These are phyloP conservation scores for Charadrius vociferus DNA, from an alignment of 2,113 vertebrate species.

Conservation along the genomic window DNA sequence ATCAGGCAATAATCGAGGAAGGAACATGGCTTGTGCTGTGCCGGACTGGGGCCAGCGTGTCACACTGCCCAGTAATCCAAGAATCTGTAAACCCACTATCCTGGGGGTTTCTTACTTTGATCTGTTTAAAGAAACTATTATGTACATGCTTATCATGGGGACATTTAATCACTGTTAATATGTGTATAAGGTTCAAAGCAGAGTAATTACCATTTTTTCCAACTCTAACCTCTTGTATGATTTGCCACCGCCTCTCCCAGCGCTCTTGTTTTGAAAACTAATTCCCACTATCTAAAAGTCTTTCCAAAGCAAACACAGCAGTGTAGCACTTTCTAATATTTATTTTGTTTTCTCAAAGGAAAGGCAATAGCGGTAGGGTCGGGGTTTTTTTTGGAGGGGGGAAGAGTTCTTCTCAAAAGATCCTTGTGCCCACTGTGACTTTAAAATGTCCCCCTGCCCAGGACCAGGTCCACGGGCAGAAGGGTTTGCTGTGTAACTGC, in stretches of 20 bases:
- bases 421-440: neutral
- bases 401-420: neutral
- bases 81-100: neutral
- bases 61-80: neutral
- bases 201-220: constrained; percentile 56
- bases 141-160: constrained; percentile 1
- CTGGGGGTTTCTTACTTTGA: constrained; percentile 9
- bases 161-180: constrained; percentile 44
- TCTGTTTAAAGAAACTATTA: constrained; percentile 50
- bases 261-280: constrained; percentile 50
- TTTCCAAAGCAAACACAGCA: constrained; percentile 68
- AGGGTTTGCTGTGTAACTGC: constrained; percentile 26
- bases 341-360: constrained; percentile 45
- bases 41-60: neutral
- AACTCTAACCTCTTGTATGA: neutral
- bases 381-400: fast-evolving
- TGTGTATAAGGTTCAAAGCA: constrained; percentile 37
- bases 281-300: constrained; percentile 34
- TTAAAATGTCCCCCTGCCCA: neutral
- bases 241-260: neutral
- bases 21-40: neutral
- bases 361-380: neutral
- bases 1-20: neutral
- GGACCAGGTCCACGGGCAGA: neutral
- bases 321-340: constrained; percentile 63